A percentile compares a stretch with the other conserved stretches of the same genome.
phyloP scores from a whole-genome alignment of 2,797 vertebrate species.

The Cercopithecus petaurista region DNA sequence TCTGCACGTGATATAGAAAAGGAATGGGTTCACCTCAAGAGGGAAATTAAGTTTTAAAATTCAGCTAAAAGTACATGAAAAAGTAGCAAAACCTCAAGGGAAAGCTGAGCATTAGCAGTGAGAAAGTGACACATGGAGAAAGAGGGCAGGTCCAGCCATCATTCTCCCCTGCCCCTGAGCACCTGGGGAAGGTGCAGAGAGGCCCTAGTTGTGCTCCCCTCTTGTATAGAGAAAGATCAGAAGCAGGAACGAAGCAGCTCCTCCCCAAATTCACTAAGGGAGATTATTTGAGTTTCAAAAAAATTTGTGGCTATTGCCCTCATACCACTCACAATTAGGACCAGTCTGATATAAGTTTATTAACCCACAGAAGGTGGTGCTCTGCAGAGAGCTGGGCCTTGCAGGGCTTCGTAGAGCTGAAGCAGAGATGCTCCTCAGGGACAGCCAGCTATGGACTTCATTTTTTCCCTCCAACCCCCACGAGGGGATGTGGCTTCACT shows the following conservation, averaged over 20 bases:
- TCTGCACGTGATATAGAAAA: not conserved
- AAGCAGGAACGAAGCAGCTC: not conserved
- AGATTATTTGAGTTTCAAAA: not conserved
- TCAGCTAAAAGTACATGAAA: not conserved
- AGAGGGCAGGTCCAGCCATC: no score
- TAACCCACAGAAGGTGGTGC: not conserved
- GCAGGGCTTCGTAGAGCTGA: rapidly evolving
- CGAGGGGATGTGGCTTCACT: not conserved
- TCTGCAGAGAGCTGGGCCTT: not conserved
- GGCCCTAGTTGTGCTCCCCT: not conserved
- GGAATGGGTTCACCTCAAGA: not conserved
- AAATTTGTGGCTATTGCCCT: not conserved
- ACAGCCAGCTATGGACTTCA: not conserved
- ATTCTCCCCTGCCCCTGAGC: rapidly evolving
- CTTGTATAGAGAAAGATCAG: not conserved
- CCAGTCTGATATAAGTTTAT: not conserved
- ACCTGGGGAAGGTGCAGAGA: not conserved
- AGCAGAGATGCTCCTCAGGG: rapidly evolving
- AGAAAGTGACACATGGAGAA: not conserved
- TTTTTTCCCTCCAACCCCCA: not conserved
- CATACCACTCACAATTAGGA: not conserved
- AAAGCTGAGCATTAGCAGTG: not conserved
- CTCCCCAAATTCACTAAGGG: not conserved
- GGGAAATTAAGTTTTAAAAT: not conserved
- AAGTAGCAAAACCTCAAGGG: not conserved